These are phyloP conservation scores for Rhabdomys dilectus DNA, from an alignment of 2,113 vertebrate genomes.

Conservation along the genomic window DNA sequence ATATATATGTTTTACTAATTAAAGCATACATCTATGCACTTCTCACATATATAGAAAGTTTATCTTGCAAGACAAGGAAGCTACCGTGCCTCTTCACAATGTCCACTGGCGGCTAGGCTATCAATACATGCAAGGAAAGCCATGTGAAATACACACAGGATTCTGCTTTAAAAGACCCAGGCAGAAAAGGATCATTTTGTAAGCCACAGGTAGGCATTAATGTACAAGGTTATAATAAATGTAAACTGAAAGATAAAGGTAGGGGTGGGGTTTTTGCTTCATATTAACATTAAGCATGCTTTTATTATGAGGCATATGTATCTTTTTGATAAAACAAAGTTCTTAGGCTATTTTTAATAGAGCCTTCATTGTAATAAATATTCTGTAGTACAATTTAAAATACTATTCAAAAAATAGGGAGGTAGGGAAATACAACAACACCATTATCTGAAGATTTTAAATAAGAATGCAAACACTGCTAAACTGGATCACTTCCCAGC, in stretches of 20 bases:
- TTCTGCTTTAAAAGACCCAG: slow-evolving; percentile 65
- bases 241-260: slow-evolving; percentile 52
- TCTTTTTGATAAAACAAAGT: slow-evolving; percentile 61
- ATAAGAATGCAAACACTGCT: slow-evolving; percentile 83
- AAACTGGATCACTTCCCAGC: slow-evolving; percentile 74
- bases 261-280: slow-evolving; percentile 46
- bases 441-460: slow-evolving; percentile 76
- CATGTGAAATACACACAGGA: slow-evolving; percentile 69
- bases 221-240: slow-evolving; percentile 69
- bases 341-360: slow-evolving; percentile 26
- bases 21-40: slow-evolving; percentile 65
- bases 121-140: slow-evolving; percentile 60
- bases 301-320: slow-evolving; percentile 57
- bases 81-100: slow-evolving; percentile 52
- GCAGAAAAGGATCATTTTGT: slow-evolving; percentile 72
- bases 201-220: slow-evolving; percentile 89
- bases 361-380: slow-evolving; percentile 20
- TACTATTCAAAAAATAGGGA: slow-evolving; percentile 52
- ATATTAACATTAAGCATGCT: slow-evolving; percentile 42
- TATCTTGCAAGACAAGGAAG: slow-evolving; percentile 65
- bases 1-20: slow-evolving; percentile 81
- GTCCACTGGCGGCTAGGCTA: slow-evolving; percentile 46
- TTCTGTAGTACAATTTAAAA: slow-evolving; percentile 71
- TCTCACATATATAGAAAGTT: slow-evolving; percentile 74
- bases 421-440: slow-evolving; percentile 66